Evolutionary conservation across 2,113 vertebrate genomes (phyloP), one percentile per base, ranked within the genome.

Genomic region (Phoxinus phoxinus): DNA sequence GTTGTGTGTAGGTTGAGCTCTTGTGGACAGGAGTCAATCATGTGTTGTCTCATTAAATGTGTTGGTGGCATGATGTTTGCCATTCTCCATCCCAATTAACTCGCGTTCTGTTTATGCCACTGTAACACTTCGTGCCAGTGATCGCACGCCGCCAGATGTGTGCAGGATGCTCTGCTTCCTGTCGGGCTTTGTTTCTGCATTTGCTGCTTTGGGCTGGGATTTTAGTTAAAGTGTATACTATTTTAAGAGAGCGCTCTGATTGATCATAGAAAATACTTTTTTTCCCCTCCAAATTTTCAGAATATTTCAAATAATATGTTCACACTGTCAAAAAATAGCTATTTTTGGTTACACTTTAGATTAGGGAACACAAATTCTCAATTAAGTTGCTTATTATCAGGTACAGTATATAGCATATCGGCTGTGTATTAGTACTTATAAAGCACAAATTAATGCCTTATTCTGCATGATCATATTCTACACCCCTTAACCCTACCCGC

Each of bases 31-130:
- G 10, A 59, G 53, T 79, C 56, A 61, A 44, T 79, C 56, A 6
- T 44, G 35, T 79, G 76, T 79, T 41, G 30, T 78, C 21, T 79
- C 35, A 79, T 61, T 61, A 79, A 41, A 61, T 21, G 23, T 61
- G 32, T 56, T 44, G 23, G 53, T 41, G 56, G 11, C 23, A 79
- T 3, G 7, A 61, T 79, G 53, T 44, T 25, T 61, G 63, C 75
- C 3, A 9, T 58, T 78, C 61, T 65, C 25, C 48, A 41, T 30
- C 41, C 21, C 44, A 32, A 76, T 63, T 30, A 67, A 65, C 32
- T 63, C 2, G 0, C 7, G 4, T 25, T 27, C 51, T 75, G 59
- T 30, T n/a, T 84, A 27, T 78, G 53, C 32, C 30, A 65, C 44
- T 63, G 67, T 56, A 10, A 61, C 27, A 71, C 63, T 81, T 32